Conservation (phyloP, 2,113 vertebrate species). For the Monopterus albus region DNA sequence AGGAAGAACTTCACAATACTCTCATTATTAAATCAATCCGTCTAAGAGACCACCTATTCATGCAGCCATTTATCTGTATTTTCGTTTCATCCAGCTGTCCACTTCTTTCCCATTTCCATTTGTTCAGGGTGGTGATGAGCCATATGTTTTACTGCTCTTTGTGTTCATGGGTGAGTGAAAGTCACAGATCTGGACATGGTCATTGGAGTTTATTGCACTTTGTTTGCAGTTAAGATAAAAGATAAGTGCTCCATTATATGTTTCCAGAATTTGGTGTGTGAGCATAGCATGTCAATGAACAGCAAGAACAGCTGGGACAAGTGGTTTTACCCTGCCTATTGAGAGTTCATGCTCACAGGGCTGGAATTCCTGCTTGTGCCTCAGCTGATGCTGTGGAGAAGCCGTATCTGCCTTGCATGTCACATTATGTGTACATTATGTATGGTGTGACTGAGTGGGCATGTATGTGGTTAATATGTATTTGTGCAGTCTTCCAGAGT, state of each 20-base stretch:
- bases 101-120: conserved; percentile 5
- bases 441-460: conserved; percentile 1
- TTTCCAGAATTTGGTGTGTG: conserved; percentile 10
- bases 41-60: conserved; percentile 1
- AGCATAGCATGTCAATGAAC: conserved; percentile 17
- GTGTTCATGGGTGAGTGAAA: conserved; percentile 17
- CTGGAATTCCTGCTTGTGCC: conserved; percentile 17
- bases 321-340: conserved; percentile 18
- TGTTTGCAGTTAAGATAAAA: neutral
- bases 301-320: conserved; percentile 21
- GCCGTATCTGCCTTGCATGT: conserved; percentile 18
- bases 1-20: neutral
- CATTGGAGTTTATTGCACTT: conserved; percentile 7
- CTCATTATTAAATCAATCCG: conserved; percentile 13
- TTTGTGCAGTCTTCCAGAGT: neutral
- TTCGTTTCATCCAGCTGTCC: neutral
- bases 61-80: conserved; percentile 9
- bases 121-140: neutral
- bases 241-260: neutral
- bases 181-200: neutral
- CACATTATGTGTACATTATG: conserved; percentile 7
- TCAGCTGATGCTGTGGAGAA: conserved; percentile 24
- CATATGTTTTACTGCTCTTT: conserved; percentile 21
- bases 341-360: conserved; percentile 9
- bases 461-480: conserved; percentile 21